A percentile compares a stretch with the other conserved stretches of the same genome.
phyloP scores from a whole-genome alignment of 2,797 vertebrate genomes.

The Arrhamphus sclerolepis region DNA sequence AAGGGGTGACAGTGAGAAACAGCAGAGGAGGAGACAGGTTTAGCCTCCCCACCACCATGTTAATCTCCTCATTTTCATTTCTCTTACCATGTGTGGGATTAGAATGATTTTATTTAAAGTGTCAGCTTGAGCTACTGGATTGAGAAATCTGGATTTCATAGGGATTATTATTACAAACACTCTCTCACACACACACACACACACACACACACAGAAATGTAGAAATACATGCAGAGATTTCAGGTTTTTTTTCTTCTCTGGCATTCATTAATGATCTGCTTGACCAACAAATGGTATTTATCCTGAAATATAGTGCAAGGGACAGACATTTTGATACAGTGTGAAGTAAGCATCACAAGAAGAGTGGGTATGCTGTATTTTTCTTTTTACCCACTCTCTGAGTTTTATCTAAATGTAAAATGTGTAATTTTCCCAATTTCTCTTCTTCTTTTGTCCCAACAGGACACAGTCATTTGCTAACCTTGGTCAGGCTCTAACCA shows the following conservation, averaged over 20 bases:
- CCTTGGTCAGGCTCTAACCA: constrained; percentile 48
- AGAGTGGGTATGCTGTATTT: too few species aligned
- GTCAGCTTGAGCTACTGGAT: constrained; percentile 97
- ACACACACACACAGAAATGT: constrained; percentile 20
- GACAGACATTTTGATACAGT: constrained; percentile 45
- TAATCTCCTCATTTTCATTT: constrained; percentile 99
- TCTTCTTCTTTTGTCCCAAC: neutral
- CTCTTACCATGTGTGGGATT: constrained; percentile 96
- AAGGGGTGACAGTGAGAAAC: constrained; percentile 15
- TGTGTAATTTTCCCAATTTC: too few species aligned
- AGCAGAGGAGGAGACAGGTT: constrained; percentile 10
- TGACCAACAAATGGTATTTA: constrained; percentile 73
- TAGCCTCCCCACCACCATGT: constrained; percentile 73
- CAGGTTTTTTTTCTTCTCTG: constrained; percentile 55
- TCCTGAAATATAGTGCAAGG: constrained; percentile 44
- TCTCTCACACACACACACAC: constrained; percentile 40
- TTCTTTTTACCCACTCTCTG: neutral
- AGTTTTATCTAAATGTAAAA: too few species aligned
- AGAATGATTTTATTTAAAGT: constrained; percentile 99
- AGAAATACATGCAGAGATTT: constrained; percentile 32
- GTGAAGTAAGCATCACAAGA: constrained; percentile 1
- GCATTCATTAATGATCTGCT: constrained; percentile 73
- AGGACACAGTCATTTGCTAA: constrained; percentile 14
- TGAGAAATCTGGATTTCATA: constrained; percentile 97
- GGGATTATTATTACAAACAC: constrained; percentile 89